A percentile compares a stretch with the other conserved stretches of the same genome.
These are phyloP conservation scores for Pristionchus fissidentatus DNA, from an alignment of 2,888 invertebrate species.

Conservation along the genomic window DNA sequence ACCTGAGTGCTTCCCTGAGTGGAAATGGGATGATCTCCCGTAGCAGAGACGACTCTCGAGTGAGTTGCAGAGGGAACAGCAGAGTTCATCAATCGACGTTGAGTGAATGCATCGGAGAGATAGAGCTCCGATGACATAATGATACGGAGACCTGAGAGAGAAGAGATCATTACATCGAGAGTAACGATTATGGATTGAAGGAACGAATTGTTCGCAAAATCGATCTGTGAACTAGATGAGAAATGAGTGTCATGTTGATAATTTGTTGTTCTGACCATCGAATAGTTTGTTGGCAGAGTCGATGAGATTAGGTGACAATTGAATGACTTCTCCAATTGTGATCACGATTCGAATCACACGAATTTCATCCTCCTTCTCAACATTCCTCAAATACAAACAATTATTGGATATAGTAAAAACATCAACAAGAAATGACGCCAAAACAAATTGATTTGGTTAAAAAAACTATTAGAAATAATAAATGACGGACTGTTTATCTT, in stretches of 20 bases:
- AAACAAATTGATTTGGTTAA: too few relatives aligned
- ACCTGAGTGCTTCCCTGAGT: background rate
- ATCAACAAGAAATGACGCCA: too few relatives aligned
- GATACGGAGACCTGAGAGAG: conserved; percentile 39
- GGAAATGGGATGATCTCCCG: background rate
- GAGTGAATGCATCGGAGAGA: conserved; percentile 29
- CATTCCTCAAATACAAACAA: background rate
- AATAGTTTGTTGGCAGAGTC: conserved; percentile 69
- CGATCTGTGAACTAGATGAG: too few relatives aligned
- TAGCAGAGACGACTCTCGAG: conserved; percentile 38
- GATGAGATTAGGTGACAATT: conserved; percentile 76
- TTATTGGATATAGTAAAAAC: too few relatives aligned
- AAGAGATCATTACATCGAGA: background rate
- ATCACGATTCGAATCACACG: conserved; percentile 76
- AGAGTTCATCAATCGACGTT: conserved; percentile 43
- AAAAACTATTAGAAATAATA: background rate
- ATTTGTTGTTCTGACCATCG: conserved; percentile 48
- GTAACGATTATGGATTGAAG: background rate
- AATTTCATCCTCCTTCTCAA: conserved; percentile 59
- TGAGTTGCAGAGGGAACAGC: conserved; percentile 44
- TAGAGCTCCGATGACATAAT: conserved; percentile 53
- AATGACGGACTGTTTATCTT: conserved; percentile 22
- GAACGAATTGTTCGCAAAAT: background rate
- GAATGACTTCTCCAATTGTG: conserved; percentile 76
- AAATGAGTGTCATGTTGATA: too few relatives aligned